Evolutionary conservation across 2,797 vertebrate genomes (phyloP).

Genomic region (Trachops cirrhosus): DNA sequence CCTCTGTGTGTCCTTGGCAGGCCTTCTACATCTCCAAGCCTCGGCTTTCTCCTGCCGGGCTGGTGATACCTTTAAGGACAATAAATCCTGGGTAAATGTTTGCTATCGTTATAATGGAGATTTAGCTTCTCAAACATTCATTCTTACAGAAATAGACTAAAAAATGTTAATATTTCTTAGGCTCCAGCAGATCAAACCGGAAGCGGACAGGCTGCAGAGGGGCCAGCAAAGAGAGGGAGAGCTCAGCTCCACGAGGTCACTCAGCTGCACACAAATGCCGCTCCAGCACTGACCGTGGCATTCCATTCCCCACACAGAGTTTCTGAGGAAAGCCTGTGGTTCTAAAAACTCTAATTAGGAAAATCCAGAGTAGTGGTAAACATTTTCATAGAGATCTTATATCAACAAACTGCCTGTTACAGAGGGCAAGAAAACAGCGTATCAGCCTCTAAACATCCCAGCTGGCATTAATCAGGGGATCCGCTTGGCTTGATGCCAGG

Average conservation of each 20-base stretch:
- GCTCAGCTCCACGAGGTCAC: fast-evolving
- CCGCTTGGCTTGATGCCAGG: not conserved
- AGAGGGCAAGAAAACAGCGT: conserved; percentile 18
- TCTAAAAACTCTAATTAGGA: conserved; percentile 47
- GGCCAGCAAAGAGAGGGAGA: not conserved
- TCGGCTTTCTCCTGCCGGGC: not conserved
- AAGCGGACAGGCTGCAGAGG: not conserved
- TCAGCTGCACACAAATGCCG: not conserved
- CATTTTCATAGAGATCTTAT: conserved; percentile 31
- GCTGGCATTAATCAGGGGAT: not conserved
- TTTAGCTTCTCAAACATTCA: not conserved
- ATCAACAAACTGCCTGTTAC: conserved; percentile 4
- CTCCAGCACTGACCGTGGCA: not conserved
- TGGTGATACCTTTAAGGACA: not conserved
- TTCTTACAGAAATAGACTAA: not conserved
- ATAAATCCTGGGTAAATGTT: not conserved
- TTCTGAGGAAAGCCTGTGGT: not conserved
- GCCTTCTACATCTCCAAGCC: not conserved
- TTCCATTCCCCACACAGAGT: not conserved
- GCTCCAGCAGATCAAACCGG: not conserved
- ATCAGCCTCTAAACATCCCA: not conserved
- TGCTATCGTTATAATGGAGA: not conserved
- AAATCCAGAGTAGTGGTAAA: conserved; percentile 35
- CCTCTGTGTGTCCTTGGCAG: not conserved
- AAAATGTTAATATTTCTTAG: not conserved